Conservation (phyloP, 2,888 invertebrate genomes). For the Maniola hyperantus region DNA sequence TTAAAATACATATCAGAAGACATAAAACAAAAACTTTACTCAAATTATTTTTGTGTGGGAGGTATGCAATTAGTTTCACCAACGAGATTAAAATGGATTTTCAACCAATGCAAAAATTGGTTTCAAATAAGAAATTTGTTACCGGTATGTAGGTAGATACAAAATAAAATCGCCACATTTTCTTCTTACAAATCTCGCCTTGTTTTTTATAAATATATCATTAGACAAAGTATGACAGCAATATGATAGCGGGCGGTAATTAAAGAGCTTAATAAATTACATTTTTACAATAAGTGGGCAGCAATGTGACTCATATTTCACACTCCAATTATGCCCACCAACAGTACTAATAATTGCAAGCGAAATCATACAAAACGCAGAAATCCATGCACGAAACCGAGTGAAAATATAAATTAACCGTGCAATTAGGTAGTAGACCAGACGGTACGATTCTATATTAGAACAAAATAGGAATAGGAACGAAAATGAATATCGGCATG, state of each 20-base stretch:
- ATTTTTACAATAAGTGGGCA: slow-evolving; percentile 71
- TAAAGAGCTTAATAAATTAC: slow-evolving; percentile 56
- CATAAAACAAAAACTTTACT: neutral
- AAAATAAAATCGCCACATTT: slow-evolving; percentile 13
- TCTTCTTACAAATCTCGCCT: neutral
- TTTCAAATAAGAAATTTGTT: neutral
- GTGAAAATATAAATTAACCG: slow-evolving; percentile 58
- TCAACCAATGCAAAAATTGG: neutral
- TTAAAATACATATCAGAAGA: neutral
- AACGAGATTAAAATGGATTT: slow-evolving; percentile 5
- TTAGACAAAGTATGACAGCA: slow-evolving; percentile 19
- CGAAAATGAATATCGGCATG: no score
- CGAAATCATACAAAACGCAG: slow-evolving; percentile 70
- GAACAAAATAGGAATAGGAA: slow-evolving; percentile 22
- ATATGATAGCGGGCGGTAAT: slow-evolving; percentile 36
- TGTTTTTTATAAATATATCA: slow-evolving; percentile 4
- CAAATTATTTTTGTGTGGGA: neutral
- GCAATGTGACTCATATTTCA: slow-evolving; percentile 77
- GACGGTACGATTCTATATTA: slow-evolving; percentile 44
- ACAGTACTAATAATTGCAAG: slow-evolving; percentile 73
- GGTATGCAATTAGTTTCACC: neutral
- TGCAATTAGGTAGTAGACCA: slow-evolving; percentile 42
- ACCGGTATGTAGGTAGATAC: slow-evolving; percentile 21
- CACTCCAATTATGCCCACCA: slow-evolving; percentile 79
- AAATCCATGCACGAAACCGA: slow-evolving; percentile 71